Base-by-base conservation (phyloP, 2,113 vertebrate genomes). In the Lasiurus cinereus region DNA sequence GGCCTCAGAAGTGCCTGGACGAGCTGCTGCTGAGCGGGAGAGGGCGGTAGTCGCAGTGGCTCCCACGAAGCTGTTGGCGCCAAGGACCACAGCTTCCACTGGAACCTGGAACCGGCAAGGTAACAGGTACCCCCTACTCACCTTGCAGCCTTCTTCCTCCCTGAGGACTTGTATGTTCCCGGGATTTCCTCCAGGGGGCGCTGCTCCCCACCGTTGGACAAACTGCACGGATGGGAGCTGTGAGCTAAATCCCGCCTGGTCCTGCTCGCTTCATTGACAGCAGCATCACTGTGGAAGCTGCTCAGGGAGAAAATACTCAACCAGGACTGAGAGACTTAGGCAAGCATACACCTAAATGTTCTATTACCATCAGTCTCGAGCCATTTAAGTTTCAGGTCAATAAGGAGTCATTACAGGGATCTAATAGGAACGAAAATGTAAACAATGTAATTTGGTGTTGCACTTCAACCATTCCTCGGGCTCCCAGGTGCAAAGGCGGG, bases 331-430 rank as follows among this genome's bases (percentile, higher is more conserved):
- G 85, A 89, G 94, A 94, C 90, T 94, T 80, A 73, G 94, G 94
- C 76, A 70, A 96, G 96, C 92, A 95, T 92, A 95, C 95, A 96
- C 94, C 96, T 95, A 97, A 92, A 86, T 77, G 91, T 95, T 56
- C 94, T 39, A 76, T 95, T 97, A 94, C 7, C 0, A 93, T 87
- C 92, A 21, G 66, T 91, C 74, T 70, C 46, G 62, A 96, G 85
- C 93, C 88, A 52, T 90, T 97, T 95, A 95, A 93, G 83, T 90
- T 95, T 83, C 74, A 46, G 96, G 77, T 97, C 90, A 93, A 92
- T 91, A 96, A 92, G 33, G 94, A 91, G 14, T 90, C 92, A 78
- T 91, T 94, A 83, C 36, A 88, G 92, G 70, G 72, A 43, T 90
- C 78, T 70, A 95, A 79, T 78, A 84, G 76, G 84, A 89, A 91